These are phyloP conservation scores for Pithys albifrons DNA, from an alignment of 2,113 vertebrate species.

Conservation along the genomic window DNA sequence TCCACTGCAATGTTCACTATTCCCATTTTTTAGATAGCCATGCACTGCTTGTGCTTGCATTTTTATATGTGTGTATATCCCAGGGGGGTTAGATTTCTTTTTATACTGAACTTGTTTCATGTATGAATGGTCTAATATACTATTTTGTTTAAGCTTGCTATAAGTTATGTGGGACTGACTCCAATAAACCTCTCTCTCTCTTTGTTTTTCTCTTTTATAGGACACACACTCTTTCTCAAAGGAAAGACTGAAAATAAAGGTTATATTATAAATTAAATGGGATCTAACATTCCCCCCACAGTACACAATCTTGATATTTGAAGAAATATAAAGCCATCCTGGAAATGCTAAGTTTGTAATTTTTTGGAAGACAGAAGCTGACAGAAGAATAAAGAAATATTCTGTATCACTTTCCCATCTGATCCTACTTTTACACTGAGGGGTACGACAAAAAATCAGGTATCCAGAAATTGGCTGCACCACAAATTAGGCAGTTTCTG, in stretches of 20 bases:
- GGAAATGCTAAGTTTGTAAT: not conserved
- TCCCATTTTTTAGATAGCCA: not conserved
- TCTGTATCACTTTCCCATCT: not conserved
- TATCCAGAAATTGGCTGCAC: not conserved
- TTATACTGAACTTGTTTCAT: not conserved
- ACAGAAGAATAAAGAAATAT: not conserved
- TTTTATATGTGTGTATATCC: not conserved
- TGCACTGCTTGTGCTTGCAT: not conserved
- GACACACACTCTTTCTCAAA: not conserved
- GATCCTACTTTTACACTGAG: not conserved
- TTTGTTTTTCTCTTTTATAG: not conserved
- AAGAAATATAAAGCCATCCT: not conserved
- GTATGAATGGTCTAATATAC: not conserved
- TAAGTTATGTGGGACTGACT: not conserved
- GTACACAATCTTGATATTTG: not conserved
- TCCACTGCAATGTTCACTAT: not conserved
- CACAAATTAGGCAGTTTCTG: not conserved
- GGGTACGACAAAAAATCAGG: not conserved
- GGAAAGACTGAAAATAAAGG: not conserved
- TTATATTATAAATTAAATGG: not conserved
- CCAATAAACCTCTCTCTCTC: not conserved
- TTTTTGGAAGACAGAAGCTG: not conserved
- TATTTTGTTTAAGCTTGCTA: not conserved
- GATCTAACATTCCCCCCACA: not conserved
- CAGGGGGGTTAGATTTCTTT: not conserved